phyloP scores from a whole-genome alignment of 2,797 vertebrate species.

The Neosilurus hyrtlii region DNA sequence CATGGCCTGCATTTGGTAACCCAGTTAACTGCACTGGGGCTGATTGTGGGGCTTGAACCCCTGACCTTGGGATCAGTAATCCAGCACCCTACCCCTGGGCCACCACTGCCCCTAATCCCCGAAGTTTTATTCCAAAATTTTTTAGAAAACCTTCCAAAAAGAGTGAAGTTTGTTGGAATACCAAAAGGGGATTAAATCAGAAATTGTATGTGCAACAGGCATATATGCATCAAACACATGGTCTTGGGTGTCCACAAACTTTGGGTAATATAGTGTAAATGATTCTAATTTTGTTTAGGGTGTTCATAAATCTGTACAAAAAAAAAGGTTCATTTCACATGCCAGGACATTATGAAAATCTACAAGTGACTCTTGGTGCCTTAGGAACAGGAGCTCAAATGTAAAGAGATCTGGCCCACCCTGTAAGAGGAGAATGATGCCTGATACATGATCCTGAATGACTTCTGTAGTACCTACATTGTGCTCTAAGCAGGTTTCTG shows the following conservation, averaged over 20 bases:
- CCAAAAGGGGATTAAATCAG: background rate
- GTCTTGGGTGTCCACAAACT: background rate
- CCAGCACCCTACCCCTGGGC: no score
- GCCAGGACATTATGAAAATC: background rate
- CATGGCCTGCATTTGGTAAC: no score
- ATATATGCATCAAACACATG: background rate
- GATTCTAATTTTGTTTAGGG: background rate
- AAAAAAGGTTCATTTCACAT: background rate
- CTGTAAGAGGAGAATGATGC: slow-evolving; percentile 7
- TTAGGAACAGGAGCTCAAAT: background rate
- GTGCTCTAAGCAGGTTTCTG: background rate
- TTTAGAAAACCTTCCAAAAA: background rate
- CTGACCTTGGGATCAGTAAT: no score
- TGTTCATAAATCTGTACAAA: background rate
- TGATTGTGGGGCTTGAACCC: no score
- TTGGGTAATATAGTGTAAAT: background rate
- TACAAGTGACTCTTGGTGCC: background rate
- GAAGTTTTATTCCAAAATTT: background rate
- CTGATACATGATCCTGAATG: background rate
- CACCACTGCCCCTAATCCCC: no score
- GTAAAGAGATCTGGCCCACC: background rate
- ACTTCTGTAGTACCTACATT: slow-evolving; percentile 4
- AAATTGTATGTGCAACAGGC: background rate
- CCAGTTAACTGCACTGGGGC: no score
- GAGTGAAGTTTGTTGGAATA: background rate